Evolutionary conservation across 2,888 invertebrate genomes (phyloP).

Genomic region (Melipona beecheii): DNA sequence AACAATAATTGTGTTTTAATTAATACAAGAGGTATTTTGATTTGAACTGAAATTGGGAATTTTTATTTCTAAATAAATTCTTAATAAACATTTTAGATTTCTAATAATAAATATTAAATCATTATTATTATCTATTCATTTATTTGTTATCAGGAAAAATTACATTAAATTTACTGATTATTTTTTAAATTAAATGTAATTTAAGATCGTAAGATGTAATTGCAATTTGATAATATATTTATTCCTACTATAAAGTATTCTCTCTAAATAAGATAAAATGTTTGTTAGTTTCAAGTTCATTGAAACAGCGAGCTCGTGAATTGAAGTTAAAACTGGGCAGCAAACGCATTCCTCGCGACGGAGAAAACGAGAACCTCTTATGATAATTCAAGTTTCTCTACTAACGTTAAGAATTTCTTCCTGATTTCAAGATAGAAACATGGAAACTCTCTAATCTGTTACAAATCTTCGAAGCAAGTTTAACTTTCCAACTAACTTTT

Average conservation of each 20-base stretch:
- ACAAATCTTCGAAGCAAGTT: neutral
- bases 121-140: too few species aligned
- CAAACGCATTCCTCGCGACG: constrained; percentile 21
- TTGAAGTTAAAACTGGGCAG: constrained; percentile 7
- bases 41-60: too few species aligned
- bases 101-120: too few species aligned
- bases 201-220: too few species aligned
- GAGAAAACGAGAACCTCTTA: constrained; percentile 52
- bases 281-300: constrained; percentile 21
- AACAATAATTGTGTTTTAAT: too few species aligned
- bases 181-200: too few species aligned
- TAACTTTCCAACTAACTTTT: neutral
- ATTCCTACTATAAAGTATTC: neutral
- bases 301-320: neutral
- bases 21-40: too few species aligned
- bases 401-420: constrained; percentile 50
- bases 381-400: constrained; percentile 55
- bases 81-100: too few species aligned
- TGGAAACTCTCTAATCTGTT: constrained; percentile 27
- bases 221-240: neutral
- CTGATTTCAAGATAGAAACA: constrained; percentile 38
- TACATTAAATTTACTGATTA: too few species aligned
- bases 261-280: neutral
- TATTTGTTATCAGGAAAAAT: too few species aligned
- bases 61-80: too few species aligned